phyloP scores from a whole-genome alignment of 2,113 vertebrate species.

The Percina caprodes region DNA sequence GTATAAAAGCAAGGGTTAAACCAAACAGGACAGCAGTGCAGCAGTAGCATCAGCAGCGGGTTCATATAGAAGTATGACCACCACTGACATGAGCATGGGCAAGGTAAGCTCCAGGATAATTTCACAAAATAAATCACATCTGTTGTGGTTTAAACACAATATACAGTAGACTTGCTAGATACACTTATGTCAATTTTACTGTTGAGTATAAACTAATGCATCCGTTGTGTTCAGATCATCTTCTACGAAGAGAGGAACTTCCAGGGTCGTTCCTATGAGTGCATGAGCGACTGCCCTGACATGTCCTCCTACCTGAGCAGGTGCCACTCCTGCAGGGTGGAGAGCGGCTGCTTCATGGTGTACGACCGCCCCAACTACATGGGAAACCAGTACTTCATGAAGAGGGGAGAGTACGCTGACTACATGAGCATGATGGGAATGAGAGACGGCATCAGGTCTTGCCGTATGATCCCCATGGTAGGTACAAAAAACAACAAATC shows the following conservation, averaged over 20 bases:
- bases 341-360: slow-evolving; percentile 79
- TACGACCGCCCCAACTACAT: slow-evolving; percentile 81
- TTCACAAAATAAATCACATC: neutral
- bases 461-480: slow-evolving; percentile 81
- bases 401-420: slow-evolving; percentile 79
- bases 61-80: slow-evolving; percentile 73
- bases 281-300: slow-evolving; percentile 75
- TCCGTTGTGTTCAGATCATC: slow-evolving; percentile 61
- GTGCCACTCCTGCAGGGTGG: slow-evolving; percentile 77
- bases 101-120: slow-evolving; percentile 62
- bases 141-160: neutral
- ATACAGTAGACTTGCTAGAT: neutral
- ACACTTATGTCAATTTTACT: neutral
- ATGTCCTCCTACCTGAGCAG: slow-evolving; percentile 74
- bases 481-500: slow-evolving; percentile 41
- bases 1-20: slow-evolving; percentile 78
- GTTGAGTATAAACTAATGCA: neutral
- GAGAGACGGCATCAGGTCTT: slow-evolving; percentile 75
- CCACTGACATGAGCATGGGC: slow-evolving; percentile 81
- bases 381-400: slow-evolving; percentile 81
- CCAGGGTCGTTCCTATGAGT: slow-evolving; percentile 77
- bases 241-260: slow-evolving; percentile 79
- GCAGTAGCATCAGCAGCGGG: slow-evolving; percentile 69
- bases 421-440: slow-evolving; percentile 76
- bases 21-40: slow-evolving; percentile 70